Conservation (phyloP, 2,888 invertebrate species). For the Agrochola circellaris region DNA sequence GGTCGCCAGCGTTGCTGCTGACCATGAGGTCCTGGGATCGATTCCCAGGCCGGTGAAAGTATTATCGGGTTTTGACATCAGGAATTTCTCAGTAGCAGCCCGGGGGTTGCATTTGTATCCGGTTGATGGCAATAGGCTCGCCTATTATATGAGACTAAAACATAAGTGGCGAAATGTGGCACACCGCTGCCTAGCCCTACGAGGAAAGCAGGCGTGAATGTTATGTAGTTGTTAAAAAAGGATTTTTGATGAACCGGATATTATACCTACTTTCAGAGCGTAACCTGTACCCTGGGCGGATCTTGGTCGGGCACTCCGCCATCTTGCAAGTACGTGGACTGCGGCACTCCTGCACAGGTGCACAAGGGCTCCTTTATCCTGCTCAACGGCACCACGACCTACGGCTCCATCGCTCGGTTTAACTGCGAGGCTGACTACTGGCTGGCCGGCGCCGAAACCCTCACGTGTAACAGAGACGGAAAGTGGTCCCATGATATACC, state of each 20-base stretch:
- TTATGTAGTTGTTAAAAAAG: neutral
- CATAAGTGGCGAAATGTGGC: too few relatives aligned
- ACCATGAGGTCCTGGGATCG: too few relatives aligned
- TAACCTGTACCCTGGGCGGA: slow-evolving; percentile 96
- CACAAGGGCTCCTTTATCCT: slow-evolving; percentile 94
- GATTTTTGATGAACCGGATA: neutral
- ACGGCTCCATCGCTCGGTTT: slow-evolving; percentile 94
- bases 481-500: slow-evolving; percentile 97
- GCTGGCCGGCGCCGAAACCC: slow-evolving; percentile 93
- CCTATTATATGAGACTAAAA: neutral
- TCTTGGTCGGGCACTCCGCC: slow-evolving; percentile 95
- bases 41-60: too few relatives aligned
- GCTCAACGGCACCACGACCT: slow-evolving; percentile 95
- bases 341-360: slow-evolving; percentile 95
- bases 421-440: slow-evolving; percentile 96
- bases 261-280: slow-evolving; percentile 88
- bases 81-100: too few relatives aligned
- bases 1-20: too few relatives aligned
- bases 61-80: too few relatives aligned
- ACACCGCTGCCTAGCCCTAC: neutral
- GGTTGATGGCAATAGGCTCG: too few relatives aligned
- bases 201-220: too few relatives aligned
- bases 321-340: slow-evolving; percentile 96
- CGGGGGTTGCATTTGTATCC: too few relatives aligned
- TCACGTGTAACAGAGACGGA: slow-evolving; percentile 95